Base-by-base conservation (phyloP, 2,797 vertebrate genomes). In the Pipistrellus nathusii region DNA sequence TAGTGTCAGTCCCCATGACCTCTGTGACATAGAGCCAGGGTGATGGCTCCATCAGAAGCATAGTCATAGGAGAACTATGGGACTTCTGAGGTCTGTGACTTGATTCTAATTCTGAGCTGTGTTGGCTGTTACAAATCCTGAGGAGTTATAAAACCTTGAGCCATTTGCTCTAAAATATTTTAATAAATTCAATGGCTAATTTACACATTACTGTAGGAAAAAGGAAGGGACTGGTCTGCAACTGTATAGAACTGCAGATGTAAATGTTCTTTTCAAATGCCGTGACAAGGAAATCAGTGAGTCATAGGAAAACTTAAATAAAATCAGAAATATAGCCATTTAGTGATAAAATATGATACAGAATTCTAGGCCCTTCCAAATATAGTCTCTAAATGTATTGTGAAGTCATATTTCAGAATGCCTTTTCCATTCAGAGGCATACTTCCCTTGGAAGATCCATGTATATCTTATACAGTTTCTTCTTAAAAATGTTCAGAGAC, bases 111-210 rank as follows among this genome's bases (percentile, higher is more conserved):
- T 94, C 71, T 53, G 25, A 75, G 59, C 6, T 73, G 53, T 41
- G 62, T 38, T 8, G 78, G 17, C 7, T n/a, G 7, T 14, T 64
- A 62, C 30, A 51, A 87, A 71, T 75, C n/a, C 41, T 41, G n/a
- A 69, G 59, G 35, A 59, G 21, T 66, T 73, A 4, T 53, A 35
- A 85, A 81, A 46, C 46, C 35, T 78, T 53, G 59, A 44, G 30
- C 14, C 25, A 15, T 75, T 69, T 44, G 64, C 15, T 75, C 85
- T 51, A 78, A 94, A 55, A 80, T 30, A 35, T 2, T 15, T 90
- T 90, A 44, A n/a, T n/a, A 80, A 76, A 72, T 66, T 64, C 41
- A 82, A 68, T n/a, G 41, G 51, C 48, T 84, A 68, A 90, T 88
- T 85, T 81, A 25, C 6, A 55, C 4, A 82, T 15, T 38, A 35